These are phyloP conservation scores for Peucedramus taeniatus DNA, from an alignment of 2,113 vertebrate species.

Conservation along the genomic window DNA sequence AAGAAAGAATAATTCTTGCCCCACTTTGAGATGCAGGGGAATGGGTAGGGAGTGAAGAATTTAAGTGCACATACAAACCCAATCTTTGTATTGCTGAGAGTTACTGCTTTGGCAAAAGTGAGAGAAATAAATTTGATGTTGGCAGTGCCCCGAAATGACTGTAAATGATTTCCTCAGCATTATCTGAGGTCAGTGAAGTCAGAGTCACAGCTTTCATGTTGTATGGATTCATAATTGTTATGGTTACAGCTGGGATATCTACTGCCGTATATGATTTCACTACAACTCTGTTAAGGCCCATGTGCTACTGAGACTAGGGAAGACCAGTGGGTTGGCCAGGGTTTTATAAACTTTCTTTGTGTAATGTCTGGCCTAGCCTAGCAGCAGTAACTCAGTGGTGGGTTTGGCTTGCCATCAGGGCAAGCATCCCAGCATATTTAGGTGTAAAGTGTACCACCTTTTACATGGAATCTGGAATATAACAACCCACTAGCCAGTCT, in stretches of 20 bases:
- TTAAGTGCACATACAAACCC: background rate
- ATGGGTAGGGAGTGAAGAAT: background rate
- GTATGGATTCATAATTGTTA: background rate
- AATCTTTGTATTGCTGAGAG: background rate
- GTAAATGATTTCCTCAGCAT: background rate
- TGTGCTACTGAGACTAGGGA: background rate
- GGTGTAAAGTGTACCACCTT: background rate
- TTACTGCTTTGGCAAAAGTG: background rate
- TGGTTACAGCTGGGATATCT: background rate
- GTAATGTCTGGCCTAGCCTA: background rate
- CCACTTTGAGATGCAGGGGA: background rate
- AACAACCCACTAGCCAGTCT: conserved; percentile 15
- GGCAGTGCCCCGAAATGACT: background rate
- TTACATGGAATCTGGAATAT: background rate
- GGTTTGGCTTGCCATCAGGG: conserved; percentile 28
- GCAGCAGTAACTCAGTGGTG: background rate
- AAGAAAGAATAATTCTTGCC: background rate
- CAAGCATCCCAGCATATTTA: background rate
- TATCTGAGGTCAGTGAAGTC: background rate
- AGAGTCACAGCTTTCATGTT: background rate
- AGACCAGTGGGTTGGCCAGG: background rate
- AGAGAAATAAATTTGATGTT: background rate
- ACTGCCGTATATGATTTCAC: background rate
- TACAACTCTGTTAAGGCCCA: background rate
- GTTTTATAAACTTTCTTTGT: background rate